Percentiles rank a stretch among this genome's conserved stretches.
These are phyloP conservation scores for Epizoanthus scotinus DNA, from an alignment of 92 coral and sea anemone genomes.

Conservation along the genomic window DNA sequence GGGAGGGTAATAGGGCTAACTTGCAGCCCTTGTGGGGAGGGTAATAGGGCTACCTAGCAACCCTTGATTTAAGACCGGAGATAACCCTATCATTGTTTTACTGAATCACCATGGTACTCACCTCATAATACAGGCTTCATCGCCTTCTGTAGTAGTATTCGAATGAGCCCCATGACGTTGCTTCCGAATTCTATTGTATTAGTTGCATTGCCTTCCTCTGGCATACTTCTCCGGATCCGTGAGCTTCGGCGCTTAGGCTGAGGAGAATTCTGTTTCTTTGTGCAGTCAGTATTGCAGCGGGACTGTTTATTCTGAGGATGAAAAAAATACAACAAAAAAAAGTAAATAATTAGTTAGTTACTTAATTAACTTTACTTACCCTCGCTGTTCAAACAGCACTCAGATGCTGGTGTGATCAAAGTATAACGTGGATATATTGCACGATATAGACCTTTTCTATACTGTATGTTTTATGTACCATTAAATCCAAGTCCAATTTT, in stretches of 20 bases:
- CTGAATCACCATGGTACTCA: background rate
- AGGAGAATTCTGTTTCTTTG: background rate
- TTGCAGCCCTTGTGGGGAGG: too few relatives aligned
- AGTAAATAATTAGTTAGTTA: too few relatives aligned
- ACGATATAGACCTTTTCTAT: too few relatives aligned
- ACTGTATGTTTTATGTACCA: background rate
- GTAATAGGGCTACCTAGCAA: too few relatives aligned
- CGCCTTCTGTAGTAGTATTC: constrained; percentile 21
- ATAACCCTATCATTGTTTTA: too few relatives aligned
- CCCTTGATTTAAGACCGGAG: too few relatives aligned
- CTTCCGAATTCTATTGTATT: constrained; percentile 3
- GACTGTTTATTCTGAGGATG: constrained; percentile 16
- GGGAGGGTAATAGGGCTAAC: too few relatives aligned
- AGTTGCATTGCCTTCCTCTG: background rate
- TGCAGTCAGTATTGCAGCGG: constrained; percentile 27
- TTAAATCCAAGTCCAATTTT: too few relatives aligned
- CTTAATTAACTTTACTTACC: too few relatives aligned
- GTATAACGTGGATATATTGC: too few relatives aligned
- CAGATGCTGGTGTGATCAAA: too few relatives aligned
- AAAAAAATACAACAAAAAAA: background rate
- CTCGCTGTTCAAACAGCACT: too few relatives aligned
- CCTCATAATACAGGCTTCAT: constrained; percentile 5
- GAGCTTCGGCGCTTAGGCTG: constrained; percentile 7
- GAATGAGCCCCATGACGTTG: constrained; percentile 31
- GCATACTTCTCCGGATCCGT: background rate